Evolutionary conservation across 2,888 invertebrate genomes (phyloP).

Genomic region (Icerya purchasi): DNA sequence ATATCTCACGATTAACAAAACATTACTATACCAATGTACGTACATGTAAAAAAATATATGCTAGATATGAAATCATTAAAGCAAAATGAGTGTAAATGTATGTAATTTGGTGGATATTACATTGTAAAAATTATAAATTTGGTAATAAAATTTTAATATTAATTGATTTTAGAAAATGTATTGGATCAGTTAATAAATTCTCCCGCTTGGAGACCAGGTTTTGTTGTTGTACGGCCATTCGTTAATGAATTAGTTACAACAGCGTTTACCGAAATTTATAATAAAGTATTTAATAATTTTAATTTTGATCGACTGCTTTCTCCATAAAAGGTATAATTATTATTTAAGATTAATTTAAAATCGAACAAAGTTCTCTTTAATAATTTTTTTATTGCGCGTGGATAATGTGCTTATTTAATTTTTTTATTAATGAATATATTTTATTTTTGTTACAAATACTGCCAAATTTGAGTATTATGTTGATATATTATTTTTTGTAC

Average conservation of each 20-base stretch:
- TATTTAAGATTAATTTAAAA: too few species aligned
- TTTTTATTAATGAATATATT: too few species aligned
- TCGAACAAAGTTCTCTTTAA: too few species aligned
- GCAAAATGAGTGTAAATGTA: background rate
- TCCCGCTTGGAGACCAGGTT: slow-evolving; percentile 57
- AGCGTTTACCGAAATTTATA: slow-evolving; percentile 64
- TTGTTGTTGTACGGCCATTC: slow-evolving; percentile 47
- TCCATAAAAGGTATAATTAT: too few species aligned
- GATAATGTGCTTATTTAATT: too few species aligned
- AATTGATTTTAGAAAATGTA: slow-evolving; percentile 22
- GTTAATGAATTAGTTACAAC: slow-evolving; percentile 65
- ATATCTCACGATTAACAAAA: too few species aligned
- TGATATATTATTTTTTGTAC: too few species aligned
- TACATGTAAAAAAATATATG: too few species aligned
- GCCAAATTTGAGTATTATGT: too few species aligned
- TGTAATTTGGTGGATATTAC: background rate
- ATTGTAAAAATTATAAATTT: background rate
- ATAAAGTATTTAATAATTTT: slow-evolving; percentile 48
- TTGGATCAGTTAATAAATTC: slow-evolving; percentile 52
- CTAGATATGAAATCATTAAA: background rate
- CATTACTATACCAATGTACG: too few species aligned
- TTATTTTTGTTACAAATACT: too few species aligned
- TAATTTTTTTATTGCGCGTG: too few species aligned
- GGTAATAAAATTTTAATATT: background rate
- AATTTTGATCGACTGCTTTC: slow-evolving; percentile 34